Conservation (phyloP, 2,113 vertebrate species). For the Gymnobelideus leadbeateri region DNA sequence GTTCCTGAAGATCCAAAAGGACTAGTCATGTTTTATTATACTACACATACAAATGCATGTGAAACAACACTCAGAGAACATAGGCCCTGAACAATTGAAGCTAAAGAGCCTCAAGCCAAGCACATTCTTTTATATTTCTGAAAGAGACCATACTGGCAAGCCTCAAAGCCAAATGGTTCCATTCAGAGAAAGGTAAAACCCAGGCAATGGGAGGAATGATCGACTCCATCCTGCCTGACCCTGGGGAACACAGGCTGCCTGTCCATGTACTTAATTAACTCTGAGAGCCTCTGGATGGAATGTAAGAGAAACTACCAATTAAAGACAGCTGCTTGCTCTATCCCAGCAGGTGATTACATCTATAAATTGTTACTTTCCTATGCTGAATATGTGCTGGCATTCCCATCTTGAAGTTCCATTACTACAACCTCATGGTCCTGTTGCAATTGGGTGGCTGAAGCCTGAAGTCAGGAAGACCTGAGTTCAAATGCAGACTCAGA, state of each 20-base stretch:
- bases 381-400: not conserved
- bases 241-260: not conserved
- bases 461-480: not conserved
- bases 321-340: not conserved
- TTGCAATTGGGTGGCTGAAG: not conserved
- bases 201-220: not conserved
- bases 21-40: slow-evolving; percentile 14
- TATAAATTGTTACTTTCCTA: slow-evolving; percentile 4
- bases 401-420: not conserved
- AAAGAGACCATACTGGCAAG: not conserved
- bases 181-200: slow-evolving; percentile 1
- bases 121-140: not conserved
- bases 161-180: not conserved
- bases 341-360: not conserved
- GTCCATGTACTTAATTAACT: not conserved
- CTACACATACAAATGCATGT: not conserved
- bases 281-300: slow-evolving; percentile 35
- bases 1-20: slow-evolving; percentile 42
- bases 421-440: not conserved
- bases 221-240: not conserved
- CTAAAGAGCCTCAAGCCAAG: not conserved
- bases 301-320: slow-evolving; percentile 13
- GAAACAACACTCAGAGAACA: not conserved
- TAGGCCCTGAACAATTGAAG: not conserved
- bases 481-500: not conserved